Evolutionary conservation across 1,140 invertebrate genomes (phyloP), one percentile per base, ranked within the genome.

Genomic region (Cydia splendana): DNA sequence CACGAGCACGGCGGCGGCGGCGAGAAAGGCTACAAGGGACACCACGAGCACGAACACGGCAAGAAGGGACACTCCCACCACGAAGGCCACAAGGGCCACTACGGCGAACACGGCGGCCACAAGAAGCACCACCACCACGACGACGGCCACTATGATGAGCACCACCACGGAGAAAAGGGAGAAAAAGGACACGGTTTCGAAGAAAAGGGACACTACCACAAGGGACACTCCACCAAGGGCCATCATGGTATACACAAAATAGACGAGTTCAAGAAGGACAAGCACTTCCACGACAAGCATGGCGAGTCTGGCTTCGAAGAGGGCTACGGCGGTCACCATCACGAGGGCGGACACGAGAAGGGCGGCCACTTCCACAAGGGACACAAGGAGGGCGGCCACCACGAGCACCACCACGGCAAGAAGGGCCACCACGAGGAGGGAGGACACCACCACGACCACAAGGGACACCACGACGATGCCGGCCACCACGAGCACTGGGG

Each of bases 51-150:
- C 80, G 95, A 96, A 78, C 94, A 95, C 76, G 95, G 95, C 1
- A 94, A 95, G 45, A 95, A 97, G 79, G 96, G 96, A 0, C 95
- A 97, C 83, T 95, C 96, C 78, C 95, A 95, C 65, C 95, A 96
- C 84, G 95, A 96, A 82, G 94, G 95, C 69, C 94, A 96, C 65
- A 95, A 95, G 75, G 95, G 95, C 2, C 95, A 96, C 84, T 95
- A 96, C 84, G 94, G 94, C 42, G 96, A 96, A 78, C 94, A 96
- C 76, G 95, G 95, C 10, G 96, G 96, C 0, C 95, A 96, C 79
- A 95, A 96, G 80, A 96, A 97, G 82, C 94, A 95, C 42, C 95
- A 96, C 79, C 95, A 97, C 79, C 95, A 97, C 79, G 95, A 96
- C 76, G 95, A 94, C 18, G 96, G 97, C 78, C 95, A 95, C 85